phyloP scores from a whole-genome alignment of 2,113 vertebrate genomes.

The Lanius collurio region DNA sequence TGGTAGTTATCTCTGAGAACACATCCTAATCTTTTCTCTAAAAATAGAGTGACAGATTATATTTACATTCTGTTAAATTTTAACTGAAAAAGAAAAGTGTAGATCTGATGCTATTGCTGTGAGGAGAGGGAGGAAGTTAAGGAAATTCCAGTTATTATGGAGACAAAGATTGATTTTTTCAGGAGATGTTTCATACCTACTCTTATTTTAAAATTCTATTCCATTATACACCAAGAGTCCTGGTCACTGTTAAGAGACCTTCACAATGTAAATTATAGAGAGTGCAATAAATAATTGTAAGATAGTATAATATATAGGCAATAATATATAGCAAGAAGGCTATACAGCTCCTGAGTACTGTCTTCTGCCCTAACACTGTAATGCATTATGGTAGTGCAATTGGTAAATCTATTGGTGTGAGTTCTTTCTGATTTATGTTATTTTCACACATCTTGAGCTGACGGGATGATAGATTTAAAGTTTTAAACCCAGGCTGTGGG shows the following conservation, averaged over 20 bases:
- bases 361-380: neutral
- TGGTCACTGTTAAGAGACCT: neutral
- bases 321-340: neutral
- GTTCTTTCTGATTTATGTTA: neutral
- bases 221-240: neutral
- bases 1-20: neutral
- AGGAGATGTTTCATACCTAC: neutral
- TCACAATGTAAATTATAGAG: neutral
- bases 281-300: neutral
- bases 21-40: neutral
- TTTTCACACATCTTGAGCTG: neutral
- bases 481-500: neutral
- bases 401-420: neutral
- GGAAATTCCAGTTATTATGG: neutral
- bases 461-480: neutral
- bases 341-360: neutral
- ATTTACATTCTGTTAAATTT: neutral
- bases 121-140: neutral
- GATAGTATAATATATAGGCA: neutral
- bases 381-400: neutral
- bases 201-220: neutral
- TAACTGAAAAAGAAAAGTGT: neutral
- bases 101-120: neutral
- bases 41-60: conserved; percentile 11
- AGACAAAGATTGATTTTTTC: neutral